Evolutionary conservation across 2,888 invertebrate species (phyloP), one percentile per base, ranked within the genome.

Genomic region (Lasioglossum morio): DNA sequence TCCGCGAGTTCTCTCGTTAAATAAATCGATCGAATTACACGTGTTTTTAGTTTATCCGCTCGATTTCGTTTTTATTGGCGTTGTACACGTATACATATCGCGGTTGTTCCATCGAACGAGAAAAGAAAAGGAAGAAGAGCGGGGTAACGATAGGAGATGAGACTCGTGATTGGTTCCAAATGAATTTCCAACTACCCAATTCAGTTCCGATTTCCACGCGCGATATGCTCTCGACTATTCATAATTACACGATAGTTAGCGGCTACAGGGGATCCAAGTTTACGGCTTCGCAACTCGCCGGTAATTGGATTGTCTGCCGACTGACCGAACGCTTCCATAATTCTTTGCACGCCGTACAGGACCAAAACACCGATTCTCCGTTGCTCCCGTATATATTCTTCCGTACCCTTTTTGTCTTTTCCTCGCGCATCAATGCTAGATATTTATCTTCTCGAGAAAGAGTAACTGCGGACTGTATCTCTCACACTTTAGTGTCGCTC

Each of bases 301-400:
- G 63, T 93, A 93, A 93, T 93, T 92, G 93, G 91, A 93, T 93
- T 92, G 93, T 92, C 92, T 89, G 90, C 89, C 92, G 89, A 88
- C 88, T 88, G 90, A 91, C 91, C 91, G 90, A 92, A 89, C 90
- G 90, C 88, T 91, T 92, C 92, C 90, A 92, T 92, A 92, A 93
- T 93, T 88, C 88, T 88, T 89, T 87, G 79, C 60, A 76, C 79
- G 48, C 77, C 34, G 60, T 43, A 75, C 43, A 76, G 72, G 78
- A 82, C 77, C 77, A 82, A 78, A 88, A 90, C 76, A 81, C 30
- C 48, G 79, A 72, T 70, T 72, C 70, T 43, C 66, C 63, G 53
- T 48, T 19, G 72, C 4, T 30, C 63, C n/a, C n/a, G n/a, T 57
- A n/a, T 12, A n/a, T 48, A 40, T 81, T 77, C 43, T 40, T n/a